Evolutionary conservation across 2,797 vertebrate species (phyloP).

Genomic region (Jordanella pulchra): DNA sequence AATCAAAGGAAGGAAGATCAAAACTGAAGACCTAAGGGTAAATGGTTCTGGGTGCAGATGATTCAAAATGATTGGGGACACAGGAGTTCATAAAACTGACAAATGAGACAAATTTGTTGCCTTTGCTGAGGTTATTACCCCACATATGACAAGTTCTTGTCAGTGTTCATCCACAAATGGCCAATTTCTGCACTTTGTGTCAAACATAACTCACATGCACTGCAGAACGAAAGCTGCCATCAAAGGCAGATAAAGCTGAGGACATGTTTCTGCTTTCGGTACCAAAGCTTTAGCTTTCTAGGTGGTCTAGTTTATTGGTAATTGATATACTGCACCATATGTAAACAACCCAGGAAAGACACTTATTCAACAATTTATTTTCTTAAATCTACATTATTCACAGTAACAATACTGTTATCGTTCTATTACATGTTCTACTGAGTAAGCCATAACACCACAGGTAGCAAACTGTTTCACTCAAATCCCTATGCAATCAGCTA

Average conservation of each 20-base stretch:
- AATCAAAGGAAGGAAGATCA: not conserved
- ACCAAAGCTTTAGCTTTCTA: not conserved
- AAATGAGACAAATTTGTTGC: slow-evolving; percentile 23
- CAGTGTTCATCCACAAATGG: slow-evolving; percentile 27
- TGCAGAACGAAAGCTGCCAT: slow-evolving; percentile 19
- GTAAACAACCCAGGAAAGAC: not conserved
- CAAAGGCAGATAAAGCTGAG: not conserved
- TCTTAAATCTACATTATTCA: slow-evolving; percentile 28
- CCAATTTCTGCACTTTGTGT: slow-evolving; percentile 24
- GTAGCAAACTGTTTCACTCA: slow-evolving; percentile 43
- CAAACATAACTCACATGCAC: slow-evolving; percentile 25
- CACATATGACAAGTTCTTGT: slow-evolving; percentile 14
- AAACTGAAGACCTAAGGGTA: slow-evolving; percentile 2
- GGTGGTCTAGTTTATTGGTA: slow-evolving; percentile 5
- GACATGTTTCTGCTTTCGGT: slow-evolving; percentile 1
- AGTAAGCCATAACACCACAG: slow-evolving; percentile 34
- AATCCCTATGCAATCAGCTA: slow-evolving; percentile 52
- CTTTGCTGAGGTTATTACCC: slow-evolving; percentile 19
- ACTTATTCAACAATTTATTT: not conserved
- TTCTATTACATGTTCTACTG: slow-evolving; percentile 29
- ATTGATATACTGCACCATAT: not conserved
- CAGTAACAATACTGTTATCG: slow-evolving; percentile 30
- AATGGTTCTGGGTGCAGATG: slow-evolving; percentile 18
- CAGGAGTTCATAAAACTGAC: slow-evolving; percentile 32
- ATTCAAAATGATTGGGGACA: slow-evolving; percentile 20